These are phyloP conservation scores for Aphidoletes aphidimyza DNA, from an alignment of 2,888 invertebrate genomes.

Conservation along the genomic window DNA sequence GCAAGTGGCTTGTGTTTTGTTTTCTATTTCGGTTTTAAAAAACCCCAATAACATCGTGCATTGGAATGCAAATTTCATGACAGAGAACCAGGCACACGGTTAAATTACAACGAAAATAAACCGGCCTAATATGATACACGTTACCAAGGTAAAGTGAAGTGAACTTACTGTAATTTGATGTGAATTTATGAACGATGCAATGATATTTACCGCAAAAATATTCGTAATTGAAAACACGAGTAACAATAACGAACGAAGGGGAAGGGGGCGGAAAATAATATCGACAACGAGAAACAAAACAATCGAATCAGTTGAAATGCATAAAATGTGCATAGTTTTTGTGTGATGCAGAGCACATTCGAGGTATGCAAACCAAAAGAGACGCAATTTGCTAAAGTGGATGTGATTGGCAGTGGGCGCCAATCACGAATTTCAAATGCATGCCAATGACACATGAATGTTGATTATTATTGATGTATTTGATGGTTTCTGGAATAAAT, in stretches of 20 bases:
- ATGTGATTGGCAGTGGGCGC: slow-evolving; percentile 15
- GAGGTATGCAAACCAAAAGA: neutral
- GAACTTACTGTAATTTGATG: slow-evolving; percentile 43
- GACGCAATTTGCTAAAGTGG: neutral
- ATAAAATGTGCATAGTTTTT: no score
- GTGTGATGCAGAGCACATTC: neutral
- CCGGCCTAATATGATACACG: slow-evolving; percentile 3
- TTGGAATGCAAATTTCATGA: slow-evolving; percentile 49
- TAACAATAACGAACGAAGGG: neutral
- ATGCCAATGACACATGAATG: slow-evolving; percentile 37
- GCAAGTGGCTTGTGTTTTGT: neutral
- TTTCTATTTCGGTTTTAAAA: neutral
- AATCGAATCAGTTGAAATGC: slow-evolving; percentile 24
- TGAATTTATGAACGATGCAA: slow-evolving; percentile 42
- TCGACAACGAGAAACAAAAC: neutral
- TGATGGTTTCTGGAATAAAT: slow-evolving; percentile 23
- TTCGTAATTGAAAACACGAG: neutral
- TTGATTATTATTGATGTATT: neutral
- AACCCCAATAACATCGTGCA: neutral
- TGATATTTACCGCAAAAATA: slow-evolving; percentile 43
- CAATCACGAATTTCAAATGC: slow-evolving; percentile 22
- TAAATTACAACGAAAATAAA: neutral
- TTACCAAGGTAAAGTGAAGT: slow-evolving; percentile 27
- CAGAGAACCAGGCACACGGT: neutral
- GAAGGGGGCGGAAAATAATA: neutral